These are phyloP conservation scores for Cricetomys ansorgei DNA, from an alignment of 2,113 vertebrate genomes.

Conservation along the genomic window DNA sequence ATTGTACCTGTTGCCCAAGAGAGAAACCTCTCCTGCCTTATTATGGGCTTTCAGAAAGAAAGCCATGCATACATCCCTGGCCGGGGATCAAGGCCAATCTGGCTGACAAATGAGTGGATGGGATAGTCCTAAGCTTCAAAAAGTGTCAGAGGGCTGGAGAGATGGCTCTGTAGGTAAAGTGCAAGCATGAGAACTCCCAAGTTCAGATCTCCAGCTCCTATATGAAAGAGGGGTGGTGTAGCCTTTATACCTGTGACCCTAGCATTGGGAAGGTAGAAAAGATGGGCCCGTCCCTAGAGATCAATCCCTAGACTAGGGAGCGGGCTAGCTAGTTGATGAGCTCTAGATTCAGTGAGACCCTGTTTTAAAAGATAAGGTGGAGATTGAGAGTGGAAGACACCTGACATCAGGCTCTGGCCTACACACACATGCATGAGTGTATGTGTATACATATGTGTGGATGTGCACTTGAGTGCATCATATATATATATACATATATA, in stretches of 20 bases:
- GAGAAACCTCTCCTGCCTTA: not conserved
- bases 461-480: not conserved
- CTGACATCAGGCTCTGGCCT: not conserved
- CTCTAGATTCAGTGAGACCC: not conserved
- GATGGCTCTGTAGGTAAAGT: not conserved
- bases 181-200: not conserved
- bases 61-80: not conserved
- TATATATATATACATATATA: not conserved
- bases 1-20: not conserved
- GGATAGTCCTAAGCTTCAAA: not conserved
- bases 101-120: not conserved
- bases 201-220: not conserved
- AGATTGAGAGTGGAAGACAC: not conserved
- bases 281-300: not conserved
- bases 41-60: not conserved
- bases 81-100: not conserved
- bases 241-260: not conserved
- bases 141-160: not conserved
- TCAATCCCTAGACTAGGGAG: too few species aligned
- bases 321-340: not conserved
- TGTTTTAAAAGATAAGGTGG: not conserved
- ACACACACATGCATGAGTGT: not conserved
- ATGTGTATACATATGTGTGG: not conserved
- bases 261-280: not conserved
- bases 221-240: not conserved